phyloP scores from a whole-genome alignment of 2,113 vertebrate genomes.

The Callipepla squamata region DNA sequence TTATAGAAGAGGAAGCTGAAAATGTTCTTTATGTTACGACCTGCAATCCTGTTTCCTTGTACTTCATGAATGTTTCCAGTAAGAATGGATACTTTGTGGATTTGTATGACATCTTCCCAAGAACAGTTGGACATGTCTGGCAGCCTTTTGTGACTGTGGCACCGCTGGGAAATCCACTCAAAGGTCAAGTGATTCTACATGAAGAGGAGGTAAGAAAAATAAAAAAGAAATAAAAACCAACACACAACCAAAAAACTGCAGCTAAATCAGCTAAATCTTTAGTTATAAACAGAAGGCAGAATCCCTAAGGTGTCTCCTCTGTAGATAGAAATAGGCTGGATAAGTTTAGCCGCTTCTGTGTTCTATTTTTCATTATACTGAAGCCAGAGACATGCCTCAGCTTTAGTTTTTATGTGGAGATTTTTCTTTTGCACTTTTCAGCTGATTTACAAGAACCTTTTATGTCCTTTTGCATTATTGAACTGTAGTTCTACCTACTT shows the following conservation, averaged over 20 bases:
- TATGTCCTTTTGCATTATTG: not conserved
- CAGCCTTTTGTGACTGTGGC: conserved; percentile 91
- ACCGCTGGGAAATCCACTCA: conserved; percentile 87
- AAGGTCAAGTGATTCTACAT: conserved; percentile 91
- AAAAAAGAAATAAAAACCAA: not conserved
- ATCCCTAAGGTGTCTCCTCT: not conserved
- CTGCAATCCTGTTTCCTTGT: conserved; percentile 92
- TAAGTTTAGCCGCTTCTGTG: not conserved
- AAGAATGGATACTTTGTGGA: conserved; percentile 84
- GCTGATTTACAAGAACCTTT: not conserved
- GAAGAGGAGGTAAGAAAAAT: conserved; percentile 88
- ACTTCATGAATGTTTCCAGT: conserved; percentile 82
- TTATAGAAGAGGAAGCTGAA: conserved; percentile 75
- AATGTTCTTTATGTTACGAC: conserved; percentile 84
- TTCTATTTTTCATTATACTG: not conserved
- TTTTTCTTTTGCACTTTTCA: not conserved
- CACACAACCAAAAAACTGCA: not conserved
- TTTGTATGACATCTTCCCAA: conserved; percentile 91
- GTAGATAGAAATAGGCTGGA: not conserved
- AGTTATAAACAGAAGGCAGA: not conserved
- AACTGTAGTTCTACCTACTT: not conserved
- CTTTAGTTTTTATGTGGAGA: not conserved
- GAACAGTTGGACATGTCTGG: conserved; percentile 86
- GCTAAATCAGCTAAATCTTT: not conserved
- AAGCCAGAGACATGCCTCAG: not conserved